Base-by-base conservation (phyloP, 2,113 vertebrate genomes). In the Rhinoptilus africanus region DNA sequence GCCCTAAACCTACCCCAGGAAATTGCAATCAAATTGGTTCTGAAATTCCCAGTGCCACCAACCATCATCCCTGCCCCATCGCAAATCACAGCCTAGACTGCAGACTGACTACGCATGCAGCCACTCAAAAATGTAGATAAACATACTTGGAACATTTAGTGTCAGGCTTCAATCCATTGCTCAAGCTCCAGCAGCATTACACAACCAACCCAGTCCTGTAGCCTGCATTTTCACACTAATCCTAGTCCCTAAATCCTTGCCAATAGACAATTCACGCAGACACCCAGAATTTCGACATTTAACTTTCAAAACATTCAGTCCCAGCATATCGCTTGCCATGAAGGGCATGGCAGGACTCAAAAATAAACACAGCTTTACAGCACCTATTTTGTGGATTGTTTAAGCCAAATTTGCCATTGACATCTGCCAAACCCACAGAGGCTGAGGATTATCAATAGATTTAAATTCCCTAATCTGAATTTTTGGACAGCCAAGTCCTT, bases 321-420 rank as follows among this genome's bases (percentile, higher is more conserved):
- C 28, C 69, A 57, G 50, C 32, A 28, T 7, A 45, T 10, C 24
- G 56, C 37, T 89, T 51, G 27, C 82, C 66, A 73, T 62, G 73
- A 76, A 96, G 66, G 88, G 75, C 82, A 88, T 2, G 27, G 57
- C 67, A 94, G 67, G 26, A n/a, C 37, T 73, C 43, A 85, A 79
- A 94, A 85, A 79, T 53, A 85, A 92, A 88, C 77, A 89, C 47
- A 75, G 92, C 35, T 88, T 92, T 50, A 51, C 63, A 76, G 88
- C 59, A 85, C 67, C 85, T 94, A n/a, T 88, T 93, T 41, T 62
- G 75, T 56, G 64, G 39, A 30, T 28, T 27, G 63, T 4, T 30
- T 66, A 93, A 93, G 83, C 59, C 88, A 64, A 91, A 67, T 63
- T 69, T 37, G 75, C 71, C 77, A 60, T 48, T 82, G 66, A 78